phyloP scores from a whole-genome alignment of 2,797 vertebrate genomes.

The Emys orbicularis region DNA sequence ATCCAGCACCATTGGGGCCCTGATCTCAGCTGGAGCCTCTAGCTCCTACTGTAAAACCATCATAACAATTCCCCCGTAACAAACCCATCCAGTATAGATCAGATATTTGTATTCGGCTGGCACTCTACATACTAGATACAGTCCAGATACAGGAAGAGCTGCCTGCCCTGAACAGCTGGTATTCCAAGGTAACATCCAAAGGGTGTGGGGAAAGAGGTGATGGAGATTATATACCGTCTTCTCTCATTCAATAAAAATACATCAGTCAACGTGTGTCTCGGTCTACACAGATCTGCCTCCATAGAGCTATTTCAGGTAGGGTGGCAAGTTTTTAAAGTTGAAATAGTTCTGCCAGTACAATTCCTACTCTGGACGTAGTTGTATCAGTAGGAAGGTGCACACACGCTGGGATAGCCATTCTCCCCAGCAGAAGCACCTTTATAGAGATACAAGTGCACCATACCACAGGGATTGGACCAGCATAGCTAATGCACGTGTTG shows the following conservation, averaged over 20 bases:
- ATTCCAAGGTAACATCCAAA: background rate
- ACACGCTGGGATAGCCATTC: too few relatives aligned
- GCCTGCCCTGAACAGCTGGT: background rate
- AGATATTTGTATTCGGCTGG: too few relatives aligned
- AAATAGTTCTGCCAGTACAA: background rate
- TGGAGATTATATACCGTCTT: background rate
- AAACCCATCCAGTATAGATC: background rate
- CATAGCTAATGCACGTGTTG: background rate
- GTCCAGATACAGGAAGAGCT: background rate
- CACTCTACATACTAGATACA: background rate
- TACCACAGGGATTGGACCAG: too few relatives aligned
- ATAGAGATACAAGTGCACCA: background rate
- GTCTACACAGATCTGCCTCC: background rate
- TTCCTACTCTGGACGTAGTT: background rate
- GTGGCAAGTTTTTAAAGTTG: background rate
- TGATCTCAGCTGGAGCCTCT: background rate
- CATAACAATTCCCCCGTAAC: background rate
- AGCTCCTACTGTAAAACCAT: background rate
- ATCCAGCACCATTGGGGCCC: background rate
- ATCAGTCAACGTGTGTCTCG: background rate
- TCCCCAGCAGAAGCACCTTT: background rate
- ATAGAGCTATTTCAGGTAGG: background rate
- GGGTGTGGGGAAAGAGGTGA: background rate
- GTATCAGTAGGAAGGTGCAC: background rate
- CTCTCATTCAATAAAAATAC: background rate